A percentile compares a stretch with the other conserved stretches of the same genome.
Conservation (phyloP, 2,797 vertebrate species). For the Tiaroga cobitis region DNA sequence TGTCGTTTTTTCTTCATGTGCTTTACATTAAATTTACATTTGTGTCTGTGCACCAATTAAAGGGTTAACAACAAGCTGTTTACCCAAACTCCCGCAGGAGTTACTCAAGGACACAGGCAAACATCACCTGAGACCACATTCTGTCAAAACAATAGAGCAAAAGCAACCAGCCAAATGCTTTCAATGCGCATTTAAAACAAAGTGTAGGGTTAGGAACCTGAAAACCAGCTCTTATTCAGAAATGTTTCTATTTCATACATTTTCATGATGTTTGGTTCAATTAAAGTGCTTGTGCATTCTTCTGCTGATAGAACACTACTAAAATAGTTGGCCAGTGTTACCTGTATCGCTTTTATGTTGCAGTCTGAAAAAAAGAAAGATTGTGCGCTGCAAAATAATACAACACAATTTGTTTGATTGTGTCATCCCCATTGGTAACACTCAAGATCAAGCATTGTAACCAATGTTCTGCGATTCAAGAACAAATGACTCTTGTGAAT, state of each 20-base stretch:
- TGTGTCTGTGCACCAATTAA: constrained; percentile 32
- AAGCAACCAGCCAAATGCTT: constrained; percentile 26
- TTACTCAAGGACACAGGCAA: constrained; percentile 46
- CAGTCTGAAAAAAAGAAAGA: neutral
- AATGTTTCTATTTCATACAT: neutral
- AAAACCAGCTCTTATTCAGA: neutral
- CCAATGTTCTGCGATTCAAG: neutral
- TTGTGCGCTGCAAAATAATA: neutral
- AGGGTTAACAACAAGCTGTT: constrained; percentile 53
- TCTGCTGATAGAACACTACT: neutral
- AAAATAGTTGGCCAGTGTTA: neutral
- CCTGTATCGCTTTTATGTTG: neutral
- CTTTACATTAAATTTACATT: constrained; percentile 52
- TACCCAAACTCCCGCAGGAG: constrained; percentile 38
- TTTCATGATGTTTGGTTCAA: neutral
- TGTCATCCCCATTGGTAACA: neutral
- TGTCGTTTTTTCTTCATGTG: neutral
- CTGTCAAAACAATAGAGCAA: constrained; percentile 47
- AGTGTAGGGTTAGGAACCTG: neutral
- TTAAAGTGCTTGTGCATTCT: neutral
- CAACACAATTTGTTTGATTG: neutral
- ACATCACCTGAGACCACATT: constrained; percentile 52
- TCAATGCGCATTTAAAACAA: constrained; percentile 8
- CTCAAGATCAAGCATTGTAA: neutral
- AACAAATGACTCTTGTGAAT: neutral